Evolutionary conservation across 2,797 vertebrate species (phyloP), one percentile per base, ranked within the genome.

Genomic region (Muscicapa striata): DNA sequence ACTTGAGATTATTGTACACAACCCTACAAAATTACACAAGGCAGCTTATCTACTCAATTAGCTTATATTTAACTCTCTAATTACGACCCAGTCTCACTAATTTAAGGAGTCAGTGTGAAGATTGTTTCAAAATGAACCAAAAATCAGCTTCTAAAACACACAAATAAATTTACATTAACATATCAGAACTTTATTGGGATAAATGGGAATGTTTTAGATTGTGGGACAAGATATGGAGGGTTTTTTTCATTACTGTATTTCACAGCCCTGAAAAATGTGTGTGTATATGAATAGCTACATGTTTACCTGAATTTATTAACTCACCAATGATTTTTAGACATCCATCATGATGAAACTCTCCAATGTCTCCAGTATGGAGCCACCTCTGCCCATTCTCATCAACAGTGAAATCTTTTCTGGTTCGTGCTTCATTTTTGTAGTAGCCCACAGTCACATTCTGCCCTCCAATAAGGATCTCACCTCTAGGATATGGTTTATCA

Each of bases 251-350:
- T 52, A 41, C 23, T 48, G 6, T 32, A 85, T 52, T 51, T 43
- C 46, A 21, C 15, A 90, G 30, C 13, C n/a, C 51, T 55, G 18
- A 77, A 81, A 78, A 46, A 43, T 3, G 6, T 32, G 9, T 17
- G 7, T n/a, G 11, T 13, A 21, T 23, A 41, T 11, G 21, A 41
- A 15, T 32, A 77, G 6, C 22, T 17, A 41, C 8, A 15, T 0
- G 2, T 73, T 57, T 8, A 48, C 11, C 49, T 52, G 36, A 63
- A 52, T 40, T 75, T 80, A 67, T 45, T 67, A 72, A 95, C 98
- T 98, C 96, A 99, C 99, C 99, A 48, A 99, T 99, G 69, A 99
- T 99, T 97, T 99, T 99, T 63, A 99, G 98, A 96, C 99, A 99
- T 8, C 99, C 99, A 29, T 99, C 99, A 51, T 98, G 90, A 24